Base-by-base conservation (phyloP, 2,113 vertebrate genomes). In the Notiomystis cincta region DNA sequence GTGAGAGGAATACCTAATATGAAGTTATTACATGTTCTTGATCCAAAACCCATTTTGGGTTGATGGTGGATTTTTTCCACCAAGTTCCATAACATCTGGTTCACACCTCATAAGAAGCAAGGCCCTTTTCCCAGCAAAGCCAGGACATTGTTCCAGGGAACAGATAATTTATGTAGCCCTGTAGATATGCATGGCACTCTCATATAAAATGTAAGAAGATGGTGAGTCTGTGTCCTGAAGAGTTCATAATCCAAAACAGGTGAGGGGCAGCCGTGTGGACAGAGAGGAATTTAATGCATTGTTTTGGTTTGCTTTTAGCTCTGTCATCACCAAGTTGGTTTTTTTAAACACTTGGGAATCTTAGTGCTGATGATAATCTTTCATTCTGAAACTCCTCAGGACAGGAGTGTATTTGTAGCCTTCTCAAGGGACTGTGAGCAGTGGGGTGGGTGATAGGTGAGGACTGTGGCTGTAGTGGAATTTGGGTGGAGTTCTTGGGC, bases 201-300 rank as follows among this genome's bases (percentile, higher is more conserved):
- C 44, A 17, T 1, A 30, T 66, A 77, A 85, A 70, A 62, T 51
- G 5, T 51, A 56, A 71, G 56, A 56, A 92, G 50, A 82, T 87
- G 84, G 19, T 50, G 42, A 35, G 44, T 84, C 35, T 71, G 40
- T 93, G 45, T 69, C 57, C 44, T 85, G 73, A 87, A 22, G n/a
- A 76, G 21, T 40, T 87, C 14, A 10, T 94, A 87, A 95, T 82
- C 45, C 24, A 54, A 62, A 96, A 13, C 78, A 95, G 84, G 54
- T 87, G 87, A 87, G 12, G 18, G 42, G 65, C 0, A 0, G 38
- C 61, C 0, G 0, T 58, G 16, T 87, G 71, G 60, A 48, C 64
- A 30, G 50, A 44, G 60, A 47, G 47, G 61, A 64, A 76, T 89
- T 71, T 18, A 61, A 64, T 60, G 51, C 25, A 50, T 92, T 33